These are phyloP conservation scores for Heptranchias perlo DNA, from an alignment of 2,113 vertebrate genomes.

Conservation along the genomic window DNA sequence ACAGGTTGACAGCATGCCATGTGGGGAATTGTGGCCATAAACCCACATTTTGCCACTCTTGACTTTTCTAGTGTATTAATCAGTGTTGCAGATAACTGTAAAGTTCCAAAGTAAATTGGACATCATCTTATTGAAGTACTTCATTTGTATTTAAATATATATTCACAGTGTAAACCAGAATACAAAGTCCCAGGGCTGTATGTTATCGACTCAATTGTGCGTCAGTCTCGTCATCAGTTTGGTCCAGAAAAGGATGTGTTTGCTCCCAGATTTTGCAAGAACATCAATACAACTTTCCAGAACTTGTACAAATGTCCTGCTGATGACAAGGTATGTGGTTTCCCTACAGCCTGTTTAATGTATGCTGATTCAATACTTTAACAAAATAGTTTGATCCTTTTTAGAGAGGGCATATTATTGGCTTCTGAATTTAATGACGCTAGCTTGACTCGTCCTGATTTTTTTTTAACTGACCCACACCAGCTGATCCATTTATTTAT, in stretches of 20 bases:
- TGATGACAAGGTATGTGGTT: conserved; percentile 83
- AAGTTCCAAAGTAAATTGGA: conserved; percentile 3
- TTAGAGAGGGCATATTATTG: neutral
- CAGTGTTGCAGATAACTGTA: conserved; percentile 2
- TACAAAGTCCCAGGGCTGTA: conserved; percentile 98
- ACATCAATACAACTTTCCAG: conserved; percentile 94
- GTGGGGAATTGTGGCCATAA: neutral
- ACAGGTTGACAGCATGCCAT: neutral
- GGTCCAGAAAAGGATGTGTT: conserved; percentile 97
- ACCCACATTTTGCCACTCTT: neutral
- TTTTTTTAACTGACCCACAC: neutral
- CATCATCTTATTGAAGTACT: conserved; percentile 22
- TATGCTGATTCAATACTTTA: neutral
- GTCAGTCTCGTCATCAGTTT: conserved; percentile 96
- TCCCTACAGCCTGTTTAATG: neutral
- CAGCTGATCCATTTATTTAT: neutral
- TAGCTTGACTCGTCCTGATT: neutral
- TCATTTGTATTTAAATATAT: conserved; percentile 37
- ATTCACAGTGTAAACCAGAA: conserved; percentile 87
- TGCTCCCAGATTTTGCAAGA: conserved; percentile 97
- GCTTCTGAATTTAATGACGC: neutral
- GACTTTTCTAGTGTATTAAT: neutral
- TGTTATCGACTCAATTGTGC: conserved; percentile 95
- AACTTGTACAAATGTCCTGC: conserved; percentile 94
- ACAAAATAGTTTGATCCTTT: neutral